Conservation (phyloP, 1,140 invertebrate species). For the Maniola jurtina region DNA sequence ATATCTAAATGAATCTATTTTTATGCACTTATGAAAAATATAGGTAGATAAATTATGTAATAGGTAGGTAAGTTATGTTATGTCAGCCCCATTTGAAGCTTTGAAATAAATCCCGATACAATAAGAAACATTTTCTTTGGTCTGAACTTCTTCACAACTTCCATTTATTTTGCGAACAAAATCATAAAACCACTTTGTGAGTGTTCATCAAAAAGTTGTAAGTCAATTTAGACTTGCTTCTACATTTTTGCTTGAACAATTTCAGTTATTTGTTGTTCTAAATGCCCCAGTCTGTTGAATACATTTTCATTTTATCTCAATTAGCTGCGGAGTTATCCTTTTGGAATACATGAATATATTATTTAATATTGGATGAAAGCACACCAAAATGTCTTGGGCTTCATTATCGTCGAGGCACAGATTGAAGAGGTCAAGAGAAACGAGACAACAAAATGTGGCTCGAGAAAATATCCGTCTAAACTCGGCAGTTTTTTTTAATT, state of each 20-base stretch:
- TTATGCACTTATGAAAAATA: too few species aligned
- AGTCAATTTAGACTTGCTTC: neutral
- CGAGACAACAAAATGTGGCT: too few species aligned
- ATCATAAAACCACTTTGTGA: slow-evolving; percentile 1
- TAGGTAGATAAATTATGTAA: too few species aligned
- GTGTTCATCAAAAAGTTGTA: slow-evolving; percentile 3
- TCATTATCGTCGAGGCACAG: too few species aligned
- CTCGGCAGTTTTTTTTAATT: too few species aligned
- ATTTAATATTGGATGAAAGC: neutral
- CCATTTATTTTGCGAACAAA: neutral
- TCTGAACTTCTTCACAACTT: neutral
- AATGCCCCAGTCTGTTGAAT: neutral
- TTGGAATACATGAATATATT: neutral
- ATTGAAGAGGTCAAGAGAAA: too few species aligned
- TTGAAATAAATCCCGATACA: neutral
- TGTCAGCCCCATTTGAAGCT: neutral
- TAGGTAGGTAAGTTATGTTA: neutral
- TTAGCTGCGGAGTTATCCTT: neutral
- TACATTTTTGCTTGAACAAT: slow-evolving; percentile 1
- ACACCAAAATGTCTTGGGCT: neutral
- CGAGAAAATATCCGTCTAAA: too few species aligned
- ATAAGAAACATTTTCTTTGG: neutral
- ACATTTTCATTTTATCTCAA: slow-evolving; percentile 10
- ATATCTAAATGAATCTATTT: too few species aligned
- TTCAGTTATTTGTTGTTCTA: neutral